These are phyloP conservation scores for Hirudo medicinalis DNA, from an alignment of 1,140 invertebrate species.

Conservation along the genomic window DNA sequence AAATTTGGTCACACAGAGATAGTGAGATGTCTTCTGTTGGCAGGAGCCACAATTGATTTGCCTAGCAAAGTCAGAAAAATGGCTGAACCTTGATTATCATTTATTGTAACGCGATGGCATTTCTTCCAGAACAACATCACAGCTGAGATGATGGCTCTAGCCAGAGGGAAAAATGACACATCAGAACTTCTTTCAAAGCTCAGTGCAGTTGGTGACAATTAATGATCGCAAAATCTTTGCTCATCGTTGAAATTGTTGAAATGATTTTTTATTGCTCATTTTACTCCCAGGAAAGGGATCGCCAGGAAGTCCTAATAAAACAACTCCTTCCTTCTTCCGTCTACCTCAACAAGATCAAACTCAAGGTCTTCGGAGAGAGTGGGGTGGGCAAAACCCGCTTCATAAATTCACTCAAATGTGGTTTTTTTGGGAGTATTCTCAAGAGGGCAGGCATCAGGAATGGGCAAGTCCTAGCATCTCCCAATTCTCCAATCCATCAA, in stretches of 20 bases:
- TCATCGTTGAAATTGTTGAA: background rate
- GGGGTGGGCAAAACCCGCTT: slow-evolving; percentile 63
- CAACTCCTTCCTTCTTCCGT: slow-evolving; percentile 52
- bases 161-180: slow-evolving; percentile 61
- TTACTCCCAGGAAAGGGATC: slow-evolving; percentile 37
- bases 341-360: slow-evolving; percentile 54
- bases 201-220: slow-evolving; percentile 48
- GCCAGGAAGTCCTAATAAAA: slow-evolving; percentile 52
- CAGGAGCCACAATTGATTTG: slow-evolving; percentile 37
- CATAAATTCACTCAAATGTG: slow-evolving; percentile 54
- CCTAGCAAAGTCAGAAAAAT: slow-evolving; percentile 34
- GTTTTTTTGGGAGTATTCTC: slow-evolving; percentile 37
- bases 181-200: slow-evolving; percentile 58
- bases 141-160: slow-evolving; percentile 68
- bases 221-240: background rate
- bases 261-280: background rate
- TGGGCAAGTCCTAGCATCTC: background rate
- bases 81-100: background rate
- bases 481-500: background rate
- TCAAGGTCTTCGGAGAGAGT: slow-evolving; percentile 63
- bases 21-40: slow-evolving; percentile 55
- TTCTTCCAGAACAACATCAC: slow-evolving; percentile 54
- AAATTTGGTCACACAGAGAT: slow-evolving; percentile 57
- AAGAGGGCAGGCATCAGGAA: slow-evolving; percentile 22
- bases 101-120: background rate